Evolutionary conservation across 2,888 invertebrate species (phyloP), one percentile per base, ranked within the genome.

Genomic region (Parascotia fuliginaria): DNA sequence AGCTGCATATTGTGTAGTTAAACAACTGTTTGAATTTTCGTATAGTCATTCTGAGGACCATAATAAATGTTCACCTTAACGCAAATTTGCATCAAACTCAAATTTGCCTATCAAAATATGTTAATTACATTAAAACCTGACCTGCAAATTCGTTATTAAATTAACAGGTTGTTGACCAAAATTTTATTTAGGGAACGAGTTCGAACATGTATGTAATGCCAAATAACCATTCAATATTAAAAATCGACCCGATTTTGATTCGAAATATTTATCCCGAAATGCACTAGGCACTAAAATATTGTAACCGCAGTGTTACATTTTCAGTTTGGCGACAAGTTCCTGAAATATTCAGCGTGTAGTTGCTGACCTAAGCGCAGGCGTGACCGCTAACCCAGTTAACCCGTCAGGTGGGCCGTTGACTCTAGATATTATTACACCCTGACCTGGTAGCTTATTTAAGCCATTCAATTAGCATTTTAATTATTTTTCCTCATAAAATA

Each of bases 401-500:
- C 70, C 41, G 42, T 59, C 55, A 49, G 43, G 60, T 52, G 42
- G 56, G 50, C 50, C 60, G 52, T 43, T 45, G 50, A 53, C 53
- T 60, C 44, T 31, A 46, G 61, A 56, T 60, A 54, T 63, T 57
- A n/a, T 19, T 13, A 47, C 40, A 43, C 38, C 31, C 48, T 24
- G n/a, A n/a, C n/a, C n/a, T 46, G 42, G 15, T n/a, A 5, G 33
- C 16, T 3, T 33, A 4, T 15, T 9, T 33, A 33, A 33, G 16
- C n/a, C n/a, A n/a, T n/a, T n/a, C n/a, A n/a, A n/a, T n/a, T n/a
- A n/a, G n/a, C n/a, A n/a, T n/a, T n/a, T n/a, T n/a, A n/a, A n/a
- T n/a, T n/a, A n/a, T n/a, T n/a, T n/a, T n/a, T n/a, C n/a, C n/a
- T n/a, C n/a, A n/a, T n/a, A n/a, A n/a, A n/a, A n/a, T n/a, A n/a